Conservation (phyloP, 2,888 invertebrate genomes). For the Eupsilia transversa region DNA sequence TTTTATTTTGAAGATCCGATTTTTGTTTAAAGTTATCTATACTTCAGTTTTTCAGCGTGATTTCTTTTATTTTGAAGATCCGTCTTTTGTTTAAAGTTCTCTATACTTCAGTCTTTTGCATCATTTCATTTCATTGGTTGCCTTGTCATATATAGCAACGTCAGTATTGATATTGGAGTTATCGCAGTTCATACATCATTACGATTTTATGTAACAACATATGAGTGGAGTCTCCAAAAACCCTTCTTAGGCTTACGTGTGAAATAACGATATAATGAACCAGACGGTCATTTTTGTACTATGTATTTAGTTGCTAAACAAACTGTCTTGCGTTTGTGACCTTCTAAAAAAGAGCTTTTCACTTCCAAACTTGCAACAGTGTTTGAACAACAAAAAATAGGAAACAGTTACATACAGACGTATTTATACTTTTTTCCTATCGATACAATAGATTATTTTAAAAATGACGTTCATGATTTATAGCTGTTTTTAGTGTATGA, state of each 20-base stretch:
- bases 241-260: neutral
- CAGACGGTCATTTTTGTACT: neutral
- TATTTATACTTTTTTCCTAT: slow-evolving; percentile 33
- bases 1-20: neutral
- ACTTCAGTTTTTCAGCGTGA: neutral
- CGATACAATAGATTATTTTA: slow-evolving; percentile 51
- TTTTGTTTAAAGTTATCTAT: neutral
- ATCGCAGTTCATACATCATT: neutral
- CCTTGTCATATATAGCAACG: neutral
- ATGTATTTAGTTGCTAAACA: slow-evolving; percentile 2
- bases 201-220: neutral
- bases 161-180: neutral
- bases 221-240: neutral
- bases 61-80: neutral
- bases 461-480: slow-evolving; percentile 49
- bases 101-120: neutral
- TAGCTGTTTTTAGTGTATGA: slow-evolving; percentile 30
- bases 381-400: slow-evolving; percentile 30
- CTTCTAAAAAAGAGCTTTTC: slow-evolving; percentile 17
- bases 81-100: neutral
- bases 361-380: neutral
- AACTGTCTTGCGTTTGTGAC: slow-evolving; percentile 10
- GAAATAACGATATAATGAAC: neutral
- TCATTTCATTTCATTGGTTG: neutral
- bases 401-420: slow-evolving; percentile 30